These are phyloP conservation scores for Dolichomitus sp. DNA, from an alignment of 2,888 invertebrate species.

Conservation along the genomic window DNA sequence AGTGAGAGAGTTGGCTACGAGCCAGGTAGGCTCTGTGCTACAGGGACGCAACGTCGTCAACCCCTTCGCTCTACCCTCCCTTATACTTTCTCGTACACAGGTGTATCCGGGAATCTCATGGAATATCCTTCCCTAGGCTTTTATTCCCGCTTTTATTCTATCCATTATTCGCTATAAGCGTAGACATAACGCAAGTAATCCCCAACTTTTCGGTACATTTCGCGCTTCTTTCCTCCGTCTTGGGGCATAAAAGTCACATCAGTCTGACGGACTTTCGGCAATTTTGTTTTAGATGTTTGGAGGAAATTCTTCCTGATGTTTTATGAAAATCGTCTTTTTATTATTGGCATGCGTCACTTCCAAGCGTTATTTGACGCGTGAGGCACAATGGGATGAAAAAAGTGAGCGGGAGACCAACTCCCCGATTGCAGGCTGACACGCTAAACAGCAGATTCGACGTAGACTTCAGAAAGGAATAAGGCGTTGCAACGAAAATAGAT, in stretches of 20 bases:
- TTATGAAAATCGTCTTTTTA: constrained; percentile 1
- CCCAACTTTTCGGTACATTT: constrained; percentile 25
- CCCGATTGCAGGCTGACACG: not conserved
- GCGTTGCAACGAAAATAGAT: constrained; percentile 1
- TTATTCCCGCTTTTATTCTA: constrained; percentile 31
- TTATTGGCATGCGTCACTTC: constrained; percentile 2
- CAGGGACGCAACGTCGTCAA: constrained; percentile 62
- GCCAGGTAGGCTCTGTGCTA: constrained; percentile 81
- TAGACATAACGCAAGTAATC: constrained; percentile 47
- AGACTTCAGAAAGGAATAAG: not conserved
- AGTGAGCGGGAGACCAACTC: not conserved
- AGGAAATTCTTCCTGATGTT: not conserved
- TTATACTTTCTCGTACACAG: constrained; percentile 35
- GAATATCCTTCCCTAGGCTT: constrained; percentile 41
- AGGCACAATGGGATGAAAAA: not conserved
- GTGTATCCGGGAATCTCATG: constrained; percentile 42
- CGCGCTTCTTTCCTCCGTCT: constrained; percentile 18
- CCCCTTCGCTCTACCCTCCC: constrained; percentile 17
- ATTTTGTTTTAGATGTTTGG: constrained; percentile 19
- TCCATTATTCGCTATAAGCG: constrained; percentile 50
- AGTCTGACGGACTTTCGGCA: constrained; percentile 2
- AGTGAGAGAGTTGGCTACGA: constrained; percentile 77
- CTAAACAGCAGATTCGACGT: not conserved
- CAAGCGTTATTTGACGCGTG: not conserved
- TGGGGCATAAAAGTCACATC: constrained; percentile 25